These are phyloP conservation scores for Copidosoma floridanum DNA, from an alignment of 1,140 invertebrate species.

Conservation along the genomic window DNA sequence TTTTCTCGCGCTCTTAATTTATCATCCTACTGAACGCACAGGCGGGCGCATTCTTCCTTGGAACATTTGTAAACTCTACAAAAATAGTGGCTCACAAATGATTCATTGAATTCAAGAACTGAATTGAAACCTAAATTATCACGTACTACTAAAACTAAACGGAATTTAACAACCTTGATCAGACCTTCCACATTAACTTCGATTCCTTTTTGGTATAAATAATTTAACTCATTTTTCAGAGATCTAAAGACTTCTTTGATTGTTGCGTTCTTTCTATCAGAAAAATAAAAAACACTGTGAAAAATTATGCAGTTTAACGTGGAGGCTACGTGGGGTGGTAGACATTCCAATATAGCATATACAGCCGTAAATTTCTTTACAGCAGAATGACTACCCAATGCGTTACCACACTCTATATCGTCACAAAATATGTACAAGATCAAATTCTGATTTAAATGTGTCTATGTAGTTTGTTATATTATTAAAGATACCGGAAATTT, in stretches of 20 bases:
- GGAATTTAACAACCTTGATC: conserved; percentile 16
- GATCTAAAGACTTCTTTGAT: not conserved
- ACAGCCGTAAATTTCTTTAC: not conserved
- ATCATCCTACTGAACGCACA: not conserved
- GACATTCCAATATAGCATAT: not conserved
- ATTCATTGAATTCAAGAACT: conserved; percentile 20
- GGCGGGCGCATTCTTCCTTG: not conserved
- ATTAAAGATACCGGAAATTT: not conserved
- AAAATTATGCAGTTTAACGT: not conserved
- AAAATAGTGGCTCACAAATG: conserved; percentile 15
- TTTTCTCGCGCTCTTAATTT: not conserved
- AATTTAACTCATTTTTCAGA: not conserved
- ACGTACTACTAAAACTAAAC: conserved; percentile 11
- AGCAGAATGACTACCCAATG: not conserved
- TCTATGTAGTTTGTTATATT: not conserved
- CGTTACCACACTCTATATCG: not conserved
- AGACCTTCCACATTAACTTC: not conserved
- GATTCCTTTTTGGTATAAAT: not conserved
- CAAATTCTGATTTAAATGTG: not conserved
- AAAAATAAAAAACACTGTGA: not conserved
- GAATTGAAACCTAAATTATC: conserved; percentile 26
- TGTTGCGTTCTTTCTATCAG: not conserved
- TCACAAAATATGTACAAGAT: not conserved
- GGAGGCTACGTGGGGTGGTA: not conserved
- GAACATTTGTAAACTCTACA: conserved; percentile 23